Percentiles rank a stretch among this genome's conserved stretches.
Evolutionary conservation across 2,888 invertebrate species (phyloP).

Genomic region (Lymantria monacha): DNA sequence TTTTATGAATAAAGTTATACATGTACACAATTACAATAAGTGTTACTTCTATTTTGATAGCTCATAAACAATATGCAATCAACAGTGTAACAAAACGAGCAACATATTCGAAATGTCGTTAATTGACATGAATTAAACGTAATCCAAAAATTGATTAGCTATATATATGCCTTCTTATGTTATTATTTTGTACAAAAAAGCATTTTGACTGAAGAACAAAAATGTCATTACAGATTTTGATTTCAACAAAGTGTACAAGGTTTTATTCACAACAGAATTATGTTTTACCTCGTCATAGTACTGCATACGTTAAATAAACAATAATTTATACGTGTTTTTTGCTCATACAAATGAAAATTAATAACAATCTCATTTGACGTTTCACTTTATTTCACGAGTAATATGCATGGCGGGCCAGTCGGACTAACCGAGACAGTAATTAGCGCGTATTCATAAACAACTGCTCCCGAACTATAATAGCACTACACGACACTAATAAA

Average conservation of each 20-base stretch:
- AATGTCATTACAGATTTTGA: conserved; percentile 39
- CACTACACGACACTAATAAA: conserved; percentile 16
- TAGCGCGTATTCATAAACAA: conserved; percentile 29
- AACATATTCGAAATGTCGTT: conserved; percentile 4
- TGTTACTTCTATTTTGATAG: conserved; percentile 18
- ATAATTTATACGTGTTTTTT: conserved; percentile 26
- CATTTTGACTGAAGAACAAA: conserved; percentile 49
- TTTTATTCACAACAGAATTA: conserved; percentile 18
- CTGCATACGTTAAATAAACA: conserved; percentile 18
- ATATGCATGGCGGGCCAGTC: conserved; percentile 78
- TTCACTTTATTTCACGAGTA: conserved; percentile 71
- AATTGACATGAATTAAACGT: conserved; percentile 8
- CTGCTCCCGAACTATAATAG: conserved; percentile 4
- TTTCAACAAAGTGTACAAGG: conserved; percentile 32
- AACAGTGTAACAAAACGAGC: conserved; percentile 36
- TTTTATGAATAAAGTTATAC: background rate
- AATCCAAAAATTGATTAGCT: conserved; percentile 1
- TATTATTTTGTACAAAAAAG: conserved; percentile 35
- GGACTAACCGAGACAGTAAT: conserved; percentile 42
- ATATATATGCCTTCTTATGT: conserved; percentile 8
- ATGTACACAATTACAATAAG: background rate
- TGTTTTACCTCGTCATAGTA: conserved; percentile 33
- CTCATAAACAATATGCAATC: conserved; percentile 7
- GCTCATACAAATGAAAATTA: conserved; percentile 42
- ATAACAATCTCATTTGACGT: conserved; percentile 73